Evolutionary conservation across 1,140 invertebrate genomes (phyloP).

Genomic region (Drosophila novamexicana): DNA sequence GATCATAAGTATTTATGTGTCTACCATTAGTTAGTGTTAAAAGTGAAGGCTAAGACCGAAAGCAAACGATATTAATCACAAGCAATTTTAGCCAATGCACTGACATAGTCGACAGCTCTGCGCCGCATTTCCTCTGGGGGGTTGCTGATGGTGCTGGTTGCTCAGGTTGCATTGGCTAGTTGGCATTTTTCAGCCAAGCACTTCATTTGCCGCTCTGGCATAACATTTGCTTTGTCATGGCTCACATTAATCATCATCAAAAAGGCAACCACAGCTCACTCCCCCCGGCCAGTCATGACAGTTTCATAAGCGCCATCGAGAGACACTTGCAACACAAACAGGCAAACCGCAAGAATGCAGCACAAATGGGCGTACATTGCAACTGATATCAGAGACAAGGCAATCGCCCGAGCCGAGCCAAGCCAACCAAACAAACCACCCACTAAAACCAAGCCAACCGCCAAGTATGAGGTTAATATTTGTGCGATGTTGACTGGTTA

Average conservation of each 20-base stretch:
- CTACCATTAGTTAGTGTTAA: constrained; percentile 6
- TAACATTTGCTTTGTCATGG: constrained; percentile 77
- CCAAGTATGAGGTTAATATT: constrained; percentile 76
- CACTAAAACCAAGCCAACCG: constrained; percentile 38
- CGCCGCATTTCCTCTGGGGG: constrained; percentile 18
- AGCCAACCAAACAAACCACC: background rate
- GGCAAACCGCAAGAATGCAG: constrained; percentile 64
- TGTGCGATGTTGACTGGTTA: constrained; percentile 1
- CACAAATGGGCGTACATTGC: constrained; percentile 54
- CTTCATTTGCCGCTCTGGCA: constrained; percentile 46
- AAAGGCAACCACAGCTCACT: constrained; percentile 10
- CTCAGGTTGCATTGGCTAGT: constrained; percentile 9
- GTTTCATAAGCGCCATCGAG: constrained; percentile 71
- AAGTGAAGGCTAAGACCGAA: constrained; percentile 34
- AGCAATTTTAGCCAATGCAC: constrained; percentile 32
- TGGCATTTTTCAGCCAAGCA: constrained; percentile 33
- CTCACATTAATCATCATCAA: constrained; percentile 75
- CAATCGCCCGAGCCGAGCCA: background rate
- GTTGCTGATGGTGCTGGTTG: background rate
- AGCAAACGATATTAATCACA: constrained; percentile 63
- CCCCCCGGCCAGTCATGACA: constrained; percentile 57
- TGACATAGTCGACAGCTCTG: constrained; percentile 28
- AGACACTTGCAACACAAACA: constrained; percentile 59
- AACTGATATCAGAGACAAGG: constrained; percentile 53
- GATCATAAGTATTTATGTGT: background rate